Evolutionary conservation across 2,888 invertebrate species (phyloP), one percentile per base, ranked within the genome.

Genomic region (Tenthredo mesomela): DNA sequence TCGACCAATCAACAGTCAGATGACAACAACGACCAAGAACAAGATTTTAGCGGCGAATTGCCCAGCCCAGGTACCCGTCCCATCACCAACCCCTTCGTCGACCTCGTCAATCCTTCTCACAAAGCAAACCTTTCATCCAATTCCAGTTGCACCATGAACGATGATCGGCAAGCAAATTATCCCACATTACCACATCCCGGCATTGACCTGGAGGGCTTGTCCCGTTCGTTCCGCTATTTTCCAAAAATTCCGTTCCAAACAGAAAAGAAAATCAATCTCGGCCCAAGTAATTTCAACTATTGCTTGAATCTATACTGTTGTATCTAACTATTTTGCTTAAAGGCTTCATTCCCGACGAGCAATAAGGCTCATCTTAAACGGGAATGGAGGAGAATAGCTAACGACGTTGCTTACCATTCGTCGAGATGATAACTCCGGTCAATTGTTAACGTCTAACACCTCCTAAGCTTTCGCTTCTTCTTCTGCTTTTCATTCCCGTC

Each of bases 51-150:
- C 89, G 90, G 93, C 91, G 90, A 89, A 88, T 90, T 93, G 91
- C 91, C 92, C 87, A 93, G 91, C 92, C 92, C 93, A 93, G 93
- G 93, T 93, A 93, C 90, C 92, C 92, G 89, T 91, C 90, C 90
- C 89, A 87, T 88, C 89, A 88, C 89, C 89, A 87, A 87, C 89
- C 87, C 84, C 77, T 47, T 47, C 84, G 37, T 47, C 84, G 54
- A 21, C 84, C 84, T 40, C 78, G 71, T 58, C 84, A 50, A 65
- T 40, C 61, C 61, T 58, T 18, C 29, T 67, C 77, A 58, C 40
- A 25, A 65, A 54, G 73, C 85, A 87, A 86, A 85, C 87, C 85
- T 85, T 86, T 84, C 78, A 47, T 85, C 83, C 77, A 50, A 87
- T 82, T 33, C 82, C 82, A 37, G 18, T 82, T 70, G 82, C 82